These are phyloP conservation scores for Petrolisthes manimaculis DNA, from an alignment of 2,888 invertebrate species.

Conservation along the genomic window DNA sequence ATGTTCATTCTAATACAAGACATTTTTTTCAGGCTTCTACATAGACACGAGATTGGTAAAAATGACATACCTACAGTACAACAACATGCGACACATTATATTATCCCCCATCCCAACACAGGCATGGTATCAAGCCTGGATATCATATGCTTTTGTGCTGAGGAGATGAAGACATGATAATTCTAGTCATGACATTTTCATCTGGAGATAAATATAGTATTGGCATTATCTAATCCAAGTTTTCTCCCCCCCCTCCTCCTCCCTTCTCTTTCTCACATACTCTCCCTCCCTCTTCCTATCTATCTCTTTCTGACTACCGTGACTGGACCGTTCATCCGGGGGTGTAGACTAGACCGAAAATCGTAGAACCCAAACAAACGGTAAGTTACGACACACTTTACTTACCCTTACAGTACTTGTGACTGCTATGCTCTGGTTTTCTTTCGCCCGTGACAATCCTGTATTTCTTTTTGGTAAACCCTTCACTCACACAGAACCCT, in stretches of 20 bases:
- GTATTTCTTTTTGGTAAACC: too few species aligned
- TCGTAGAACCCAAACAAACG: conserved; percentile 46
- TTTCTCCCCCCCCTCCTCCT: conserved; percentile 12
- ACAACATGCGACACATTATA: background rate
- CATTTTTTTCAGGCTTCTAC: background rate
- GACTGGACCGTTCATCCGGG: conserved; percentile 11
- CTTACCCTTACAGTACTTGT: too few species aligned
- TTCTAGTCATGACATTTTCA: background rate
- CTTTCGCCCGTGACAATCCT: too few species aligned
- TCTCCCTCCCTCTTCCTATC: background rate
- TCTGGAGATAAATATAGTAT: background rate
- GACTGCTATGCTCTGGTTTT: too few species aligned
- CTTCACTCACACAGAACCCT: too few species aligned
- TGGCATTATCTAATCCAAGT: conserved; percentile 4
- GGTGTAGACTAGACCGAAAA: conserved; percentile 50
- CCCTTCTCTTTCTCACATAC: background rate
- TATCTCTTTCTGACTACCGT: conserved; percentile 13
- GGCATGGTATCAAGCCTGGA: background rate
- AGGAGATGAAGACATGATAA: background rate
- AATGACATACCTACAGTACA: background rate
- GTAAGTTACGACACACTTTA: conserved; percentile 24
- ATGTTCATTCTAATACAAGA: too few species aligned
- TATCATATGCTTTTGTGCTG: background rate
- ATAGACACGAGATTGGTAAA: background rate
- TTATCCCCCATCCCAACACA: background rate